These are phyloP conservation scores for Pseudococcus longispinus DNA, from an alignment of 2,888 invertebrate genomes.

Conservation along the genomic window DNA sequence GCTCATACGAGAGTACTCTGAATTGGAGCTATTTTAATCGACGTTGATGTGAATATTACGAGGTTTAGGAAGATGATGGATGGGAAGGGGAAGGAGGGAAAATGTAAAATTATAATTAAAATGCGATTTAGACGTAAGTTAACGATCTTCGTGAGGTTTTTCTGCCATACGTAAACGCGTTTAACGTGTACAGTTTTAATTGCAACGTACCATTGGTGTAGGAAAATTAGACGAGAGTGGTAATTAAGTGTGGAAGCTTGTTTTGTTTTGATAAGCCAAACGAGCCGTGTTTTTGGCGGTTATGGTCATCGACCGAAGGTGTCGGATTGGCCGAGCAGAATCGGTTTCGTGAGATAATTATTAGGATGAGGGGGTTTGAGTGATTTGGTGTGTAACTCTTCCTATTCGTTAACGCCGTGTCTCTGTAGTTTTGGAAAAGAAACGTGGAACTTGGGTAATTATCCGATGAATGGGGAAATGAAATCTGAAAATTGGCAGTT, in stretches of 20 bases:
- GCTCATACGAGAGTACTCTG: not conserved
- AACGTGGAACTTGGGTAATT: too few relatives aligned
- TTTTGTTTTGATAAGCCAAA: not conserved
- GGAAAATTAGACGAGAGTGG: not conserved
- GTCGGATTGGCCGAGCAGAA: not conserved
- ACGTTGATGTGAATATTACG: not conserved
- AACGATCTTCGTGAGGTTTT: conserved; percentile 8
- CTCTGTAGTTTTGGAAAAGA: too few relatives aligned
- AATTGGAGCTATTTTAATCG: not conserved
- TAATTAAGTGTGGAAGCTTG: not conserved
- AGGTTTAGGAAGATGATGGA: not conserved
- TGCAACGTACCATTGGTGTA: not conserved
- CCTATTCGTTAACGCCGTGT: too few relatives aligned
- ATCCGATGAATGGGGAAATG: not conserved
- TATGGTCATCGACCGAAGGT: conserved; percentile 27
- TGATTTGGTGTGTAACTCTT: too few relatives aligned
- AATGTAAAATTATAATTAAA: conserved; percentile 18
- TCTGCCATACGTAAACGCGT: not conserved
- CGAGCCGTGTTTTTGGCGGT: not conserved
- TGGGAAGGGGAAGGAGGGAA: not conserved
- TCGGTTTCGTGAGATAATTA: not conserved
- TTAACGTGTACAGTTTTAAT: conserved; percentile 7
- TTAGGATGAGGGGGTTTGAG: too few relatives aligned
- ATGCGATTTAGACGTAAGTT: conserved; percentile 1
- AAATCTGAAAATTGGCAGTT: too few relatives aligned